These are phyloP conservation scores for Luehdorfia chinensis DNA, from an alignment of 1,140 invertebrate genomes.

Conservation along the genomic window DNA sequence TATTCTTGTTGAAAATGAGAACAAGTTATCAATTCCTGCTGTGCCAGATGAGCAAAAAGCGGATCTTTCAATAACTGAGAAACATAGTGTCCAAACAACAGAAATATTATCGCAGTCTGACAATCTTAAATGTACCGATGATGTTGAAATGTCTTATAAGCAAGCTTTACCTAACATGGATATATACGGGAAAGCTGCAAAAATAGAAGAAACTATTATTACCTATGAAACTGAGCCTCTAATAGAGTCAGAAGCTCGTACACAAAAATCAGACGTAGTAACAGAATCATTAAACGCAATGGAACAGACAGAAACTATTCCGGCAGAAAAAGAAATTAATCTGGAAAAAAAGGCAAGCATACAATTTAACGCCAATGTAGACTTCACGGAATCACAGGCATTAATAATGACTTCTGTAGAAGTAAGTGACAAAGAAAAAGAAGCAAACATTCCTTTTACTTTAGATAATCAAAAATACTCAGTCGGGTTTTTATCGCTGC, in stretches of 20 bases:
- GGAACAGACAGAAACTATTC: conserved; percentile 50
- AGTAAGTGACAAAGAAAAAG: conserved; percentile 48
- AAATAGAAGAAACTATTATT: conserved; percentile 45
- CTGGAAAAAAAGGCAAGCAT: conserved; percentile 24
- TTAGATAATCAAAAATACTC: conserved; percentile 30
- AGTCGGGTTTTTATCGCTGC: conserved; percentile 38
- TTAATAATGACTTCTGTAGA: conserved; percentile 43
- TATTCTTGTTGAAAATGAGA: conserved; percentile 44
- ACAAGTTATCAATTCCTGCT: conserved; percentile 22
- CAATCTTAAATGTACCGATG: conserved; percentile 34
- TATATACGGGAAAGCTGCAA: conserved; percentile 54
- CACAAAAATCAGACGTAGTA: conserved; percentile 33
- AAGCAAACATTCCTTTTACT: conserved; percentile 23
- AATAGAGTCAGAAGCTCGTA: conserved; percentile 18
- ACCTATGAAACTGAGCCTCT: conserved; percentile 39
- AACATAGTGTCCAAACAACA: conserved; percentile 45
- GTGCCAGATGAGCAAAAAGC: conserved; percentile 47
- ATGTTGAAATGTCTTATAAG: conserved; percentile 32
- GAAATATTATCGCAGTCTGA: conserved; percentile 52
- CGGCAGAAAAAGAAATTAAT: conserved; percentile 47
- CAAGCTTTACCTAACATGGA: conserved; percentile 46
- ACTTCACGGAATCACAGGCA: conserved; percentile 44
- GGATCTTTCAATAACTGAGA: conserved; percentile 31
- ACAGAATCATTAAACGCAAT: conserved; percentile 33
- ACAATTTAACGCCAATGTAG: conserved; percentile 23